Percentiles rank a stretch among this genome's conserved stretches.
Evolutionary conservation across 2,888 invertebrate species (phyloP).

Genomic region (Apotomis betuletana): DNA sequence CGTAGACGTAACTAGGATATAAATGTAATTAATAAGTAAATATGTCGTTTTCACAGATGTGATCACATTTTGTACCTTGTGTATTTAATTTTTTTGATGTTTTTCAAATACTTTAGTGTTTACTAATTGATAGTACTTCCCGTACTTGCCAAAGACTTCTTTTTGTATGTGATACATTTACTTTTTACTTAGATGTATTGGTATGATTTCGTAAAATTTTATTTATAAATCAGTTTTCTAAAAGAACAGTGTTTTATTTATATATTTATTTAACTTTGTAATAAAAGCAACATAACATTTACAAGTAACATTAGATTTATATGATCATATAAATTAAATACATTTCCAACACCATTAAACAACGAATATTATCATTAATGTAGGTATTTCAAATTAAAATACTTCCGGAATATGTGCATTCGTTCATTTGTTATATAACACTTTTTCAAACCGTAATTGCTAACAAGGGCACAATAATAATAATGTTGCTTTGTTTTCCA

Average conservation of each 20-base stretch:
- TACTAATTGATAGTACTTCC: conserved; percentile 59
- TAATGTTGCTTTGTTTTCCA: too few relatives aligned
- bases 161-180: conserved; percentile 80
- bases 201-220: conserved; percentile 38
- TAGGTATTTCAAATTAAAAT: too few relatives aligned
- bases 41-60: conserved; percentile 27
- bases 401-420: not conserved
- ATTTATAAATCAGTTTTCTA: conserved; percentile 44
- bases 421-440: too few relatives aligned
- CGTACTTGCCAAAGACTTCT: conserved; percentile 81
- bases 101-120: conserved; percentile 50
- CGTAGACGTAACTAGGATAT: conserved; percentile 43
- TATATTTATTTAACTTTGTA: conserved; percentile 29
- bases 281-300: conserved; percentile 4
- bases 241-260: conserved; percentile 39
- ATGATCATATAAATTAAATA: not conserved
- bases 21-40: conserved; percentile 36
- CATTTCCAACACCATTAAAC: not conserved
- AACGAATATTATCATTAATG: not conserved
- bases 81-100: conserved; percentile 47
- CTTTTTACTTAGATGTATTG: conserved; percentile 71
- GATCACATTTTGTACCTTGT: conserved; percentile 32
- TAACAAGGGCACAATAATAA: too few relatives aligned
- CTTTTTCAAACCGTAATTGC: too few relatives aligned
- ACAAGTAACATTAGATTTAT: not conserved